Evolutionary conservation across 2,888 invertebrate genomes (phyloP), one percentile per base, ranked within the genome.

Genomic region (Cephus runcator): DNA sequence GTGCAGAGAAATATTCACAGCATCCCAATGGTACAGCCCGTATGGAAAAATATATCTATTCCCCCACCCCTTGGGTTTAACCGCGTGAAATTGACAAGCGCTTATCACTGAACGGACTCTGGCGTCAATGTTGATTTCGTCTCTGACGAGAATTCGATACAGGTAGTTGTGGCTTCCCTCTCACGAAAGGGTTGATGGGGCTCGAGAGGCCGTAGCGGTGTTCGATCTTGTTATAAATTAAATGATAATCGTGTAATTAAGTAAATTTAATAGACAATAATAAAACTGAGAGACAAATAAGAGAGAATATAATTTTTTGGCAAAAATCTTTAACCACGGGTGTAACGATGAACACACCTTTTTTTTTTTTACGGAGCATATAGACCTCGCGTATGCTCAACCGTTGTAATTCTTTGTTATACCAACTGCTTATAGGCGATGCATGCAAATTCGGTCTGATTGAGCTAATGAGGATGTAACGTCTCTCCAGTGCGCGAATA

Each of bases 171-270:
- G 56, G 56, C 56, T 56, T 56, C 56, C 56, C 23, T 56, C 56
- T 23, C 56, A 23, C 56, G 56, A 56, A 23, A 56, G 56, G 71
- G 71, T 31, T 71, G 71, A 71, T 76, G 81, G 82, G 80, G 77
- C 82, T 79, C 80, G 85, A 86, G 87, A 83, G 80, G 86, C 87
- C 86, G 79, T 85, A 87, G 82, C 83, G 84, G 84, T 87, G 85
- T 85, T 77, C 79, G 84, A 87, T 88, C 87, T 85, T 85, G 85
- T 87, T 87, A 87, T 79, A 83, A 87, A 87, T 33, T 86, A 82
- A 78, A 78, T 78, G 81, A 82, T 82, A 82, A 85, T 86, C 82
- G 84, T 84, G 34, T 34, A 12, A 31, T 31, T 71, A 33, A 31
- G 33, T 34, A 71, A 71, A 71, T 71, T 71, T 34, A 71, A 71